A percentile compares a stretch with the other conserved stretches of the same genome.
Conservation (phyloP, 2,888 invertebrate genomes). For the Caenorhabditis panamensis region DNA sequence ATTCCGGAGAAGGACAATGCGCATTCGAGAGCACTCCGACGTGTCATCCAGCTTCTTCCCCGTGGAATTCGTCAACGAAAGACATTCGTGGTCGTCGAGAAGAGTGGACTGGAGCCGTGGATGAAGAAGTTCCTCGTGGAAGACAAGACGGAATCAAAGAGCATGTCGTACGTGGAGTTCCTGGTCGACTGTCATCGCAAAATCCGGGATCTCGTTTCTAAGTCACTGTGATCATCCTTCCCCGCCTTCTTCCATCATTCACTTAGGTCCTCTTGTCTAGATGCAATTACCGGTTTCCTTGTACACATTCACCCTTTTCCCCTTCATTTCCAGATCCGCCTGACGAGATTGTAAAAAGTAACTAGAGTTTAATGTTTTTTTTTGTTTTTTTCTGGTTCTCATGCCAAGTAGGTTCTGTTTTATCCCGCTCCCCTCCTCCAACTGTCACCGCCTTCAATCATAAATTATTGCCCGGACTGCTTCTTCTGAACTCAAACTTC, state of each 20-base stretch:
- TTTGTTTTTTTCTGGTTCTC: background rate
- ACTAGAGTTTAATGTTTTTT: conserved; percentile 2
- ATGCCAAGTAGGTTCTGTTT: conserved; percentile 21
- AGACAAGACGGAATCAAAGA: conserved; percentile 84
- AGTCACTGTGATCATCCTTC: conserved; percentile 20
- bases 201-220: conserved; percentile 89
- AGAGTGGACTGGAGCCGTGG: conserved; percentile 93
- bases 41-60: conserved; percentile 87
- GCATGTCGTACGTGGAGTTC: conserved; percentile 95
- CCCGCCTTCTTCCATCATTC: background rate
- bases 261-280: background rate
- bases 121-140: conserved; percentile 96
- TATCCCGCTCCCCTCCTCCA: too few relatives aligned
- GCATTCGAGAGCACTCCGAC: conserved; percentile 86
- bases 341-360: conserved; percentile 29
- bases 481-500: conserved; percentile 10
- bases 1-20: conserved; percentile 87
- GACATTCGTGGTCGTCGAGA: conserved; percentile 93
- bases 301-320: conserved; percentile 37
- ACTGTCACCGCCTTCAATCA: too few relatives aligned
- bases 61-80: conserved; percentile 82
- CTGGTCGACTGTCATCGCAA: conserved; percentile 99
- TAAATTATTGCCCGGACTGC: conserved; percentile 18
- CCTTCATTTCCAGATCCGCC: conserved; percentile 6
- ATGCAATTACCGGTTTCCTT: conserved; percentile 41